phyloP scores from a whole-genome alignment of 2,113 vertebrate species.

The Leptobrachium leishanense region DNA sequence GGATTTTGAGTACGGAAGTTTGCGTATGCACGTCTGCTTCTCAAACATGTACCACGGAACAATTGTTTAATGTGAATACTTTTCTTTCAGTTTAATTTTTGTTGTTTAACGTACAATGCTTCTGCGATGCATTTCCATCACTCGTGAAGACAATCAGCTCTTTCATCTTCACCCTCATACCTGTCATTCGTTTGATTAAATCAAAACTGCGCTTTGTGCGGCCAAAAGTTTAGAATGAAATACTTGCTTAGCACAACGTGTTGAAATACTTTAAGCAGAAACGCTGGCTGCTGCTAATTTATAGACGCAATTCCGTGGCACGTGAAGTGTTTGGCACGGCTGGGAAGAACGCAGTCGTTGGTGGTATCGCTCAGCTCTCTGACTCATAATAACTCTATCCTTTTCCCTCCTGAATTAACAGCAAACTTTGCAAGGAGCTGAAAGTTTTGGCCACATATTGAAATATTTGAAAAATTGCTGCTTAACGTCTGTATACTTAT shows the following conservation, averaged over 20 bases:
- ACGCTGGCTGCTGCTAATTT: neutral
- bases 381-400: constrained; percentile 7
- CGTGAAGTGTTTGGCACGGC: neutral
- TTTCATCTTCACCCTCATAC: neutral
- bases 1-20: too few relatives aligned
- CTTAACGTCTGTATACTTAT: constrained; percentile 33
- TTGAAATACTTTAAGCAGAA: neutral
- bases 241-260: neutral
- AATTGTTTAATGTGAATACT: too few relatives aligned
- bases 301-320: neutral
- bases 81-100: too few relatives aligned
- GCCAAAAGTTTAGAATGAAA: neutral
- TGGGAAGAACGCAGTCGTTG: neutral
- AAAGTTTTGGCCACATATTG: constrained; percentile 22
- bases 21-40: too few relatives aligned
- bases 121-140: neutral
- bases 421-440: constrained; percentile 4
- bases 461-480: constrained; percentile 30
- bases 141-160: neutral
- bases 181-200: neutral
- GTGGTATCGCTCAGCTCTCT: neutral
- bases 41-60: too few relatives aligned
- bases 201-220: neutral
- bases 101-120: too few relatives aligned
- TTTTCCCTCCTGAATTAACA: constrained; percentile 1